Base-by-base conservation (phyloP, 2,113 vertebrate species). In the Cyanoderma ruficeps region DNA sequence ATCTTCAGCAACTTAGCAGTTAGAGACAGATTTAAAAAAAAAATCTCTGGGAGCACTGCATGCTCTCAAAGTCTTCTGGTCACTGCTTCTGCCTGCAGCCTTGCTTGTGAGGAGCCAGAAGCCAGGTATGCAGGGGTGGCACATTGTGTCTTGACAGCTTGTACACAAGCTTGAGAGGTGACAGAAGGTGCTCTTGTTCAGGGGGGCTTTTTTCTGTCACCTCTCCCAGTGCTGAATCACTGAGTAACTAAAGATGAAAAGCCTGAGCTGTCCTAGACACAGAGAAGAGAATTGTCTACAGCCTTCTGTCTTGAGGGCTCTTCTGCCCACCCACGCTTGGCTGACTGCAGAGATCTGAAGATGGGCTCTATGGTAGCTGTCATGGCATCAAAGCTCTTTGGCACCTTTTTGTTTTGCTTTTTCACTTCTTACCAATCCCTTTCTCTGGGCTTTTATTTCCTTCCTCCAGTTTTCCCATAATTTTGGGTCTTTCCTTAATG, bases 281-380 rank as follows among this genome's bases (percentile, higher is more conserved):
- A 61, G 42, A 44, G 46, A 69, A 91, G 74, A 39, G 28, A 47
- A 42, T 72, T 74, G 80, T 61, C 67, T 93, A 16, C 63, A 85
- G 72, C 67, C 47, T 96, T 69, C 90, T 47, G 27, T 69, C 68
- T 93, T 19, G 68, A 90, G 68, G 75, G 69, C 39, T 94, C 68
- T 47, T 74, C 59, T 95, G 11, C 72, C 63, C 84, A 76, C 84
- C 78, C 78, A 91, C 44, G 1, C 71, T 49, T n/a, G n/a, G 53
- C 91, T 95, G 84, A 72, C 50, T 69, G 78, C 78, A 81, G 85
- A 67, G 75, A 87, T 70, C 90, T 94, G 72, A 91, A 55, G 79
- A 92, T 90, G 71, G 47, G 41, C 84, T 90, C 6, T 68, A 33
- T 53, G 56, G 88, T 80, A 68, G 85, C 90, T 95, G 90, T 92